Conservation (phyloP, 2,113 vertebrate species). For the Prolemur simus region DNA sequence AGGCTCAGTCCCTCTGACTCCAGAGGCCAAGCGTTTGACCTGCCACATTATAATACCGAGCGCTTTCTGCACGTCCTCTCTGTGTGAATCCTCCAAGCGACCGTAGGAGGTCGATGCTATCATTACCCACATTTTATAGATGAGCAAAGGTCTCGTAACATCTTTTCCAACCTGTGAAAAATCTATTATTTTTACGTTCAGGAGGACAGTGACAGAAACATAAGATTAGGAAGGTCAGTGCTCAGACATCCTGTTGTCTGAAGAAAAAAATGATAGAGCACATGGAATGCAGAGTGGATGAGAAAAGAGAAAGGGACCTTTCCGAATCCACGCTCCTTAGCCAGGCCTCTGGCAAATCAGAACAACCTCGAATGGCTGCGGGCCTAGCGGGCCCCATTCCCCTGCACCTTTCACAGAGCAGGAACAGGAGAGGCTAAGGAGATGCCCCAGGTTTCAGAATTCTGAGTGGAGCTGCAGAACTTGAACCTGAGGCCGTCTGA, state of each 20-base stretch:
- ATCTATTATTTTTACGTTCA: background rate
- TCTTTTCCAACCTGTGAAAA: background rate
- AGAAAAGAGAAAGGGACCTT: background rate
- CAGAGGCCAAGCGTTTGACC: background rate
- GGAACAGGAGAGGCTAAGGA: accelerated
- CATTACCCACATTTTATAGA: background rate
- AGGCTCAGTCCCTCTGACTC: background rate
- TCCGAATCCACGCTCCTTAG: background rate
- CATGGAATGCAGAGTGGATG: accelerated
- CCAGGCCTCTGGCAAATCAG: background rate
- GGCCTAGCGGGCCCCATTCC: accelerated
- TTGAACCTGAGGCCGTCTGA: background rate
- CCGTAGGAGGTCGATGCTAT: accelerated
- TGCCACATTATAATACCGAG: background rate
- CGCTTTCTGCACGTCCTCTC: background rate
- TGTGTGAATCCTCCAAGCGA: background rate
- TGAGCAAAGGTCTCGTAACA: background rate
- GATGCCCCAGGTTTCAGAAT: background rate
- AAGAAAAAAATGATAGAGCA: background rate
- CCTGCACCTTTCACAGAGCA: too few relatives aligned
- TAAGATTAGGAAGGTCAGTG: background rate
- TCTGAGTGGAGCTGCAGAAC: accelerated
- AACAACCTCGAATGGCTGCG: background rate
- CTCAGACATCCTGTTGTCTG: background rate
- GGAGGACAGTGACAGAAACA: background rate